phyloP scores from a whole-genome alignment of 2,888 invertebrate species.

The Lysandra coridon region DNA sequence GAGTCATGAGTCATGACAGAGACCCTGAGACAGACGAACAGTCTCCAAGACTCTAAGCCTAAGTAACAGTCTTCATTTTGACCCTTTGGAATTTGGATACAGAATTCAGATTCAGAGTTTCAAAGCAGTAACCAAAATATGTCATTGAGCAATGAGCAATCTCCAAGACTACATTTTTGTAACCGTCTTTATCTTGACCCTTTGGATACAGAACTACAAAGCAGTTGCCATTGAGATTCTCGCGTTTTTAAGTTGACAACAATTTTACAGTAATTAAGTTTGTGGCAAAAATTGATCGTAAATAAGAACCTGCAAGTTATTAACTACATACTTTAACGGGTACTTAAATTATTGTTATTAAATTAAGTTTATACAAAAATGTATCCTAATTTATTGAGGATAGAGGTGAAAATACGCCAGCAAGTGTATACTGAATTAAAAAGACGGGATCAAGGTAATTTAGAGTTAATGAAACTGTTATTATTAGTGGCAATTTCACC shows the following conservation, averaged over 20 bases:
- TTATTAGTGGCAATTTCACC: not conserved
- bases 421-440: conserved; percentile 2
- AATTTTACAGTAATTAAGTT: not conserved
- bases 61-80: no score
- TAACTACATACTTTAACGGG: conserved; percentile 7
- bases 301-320: not conserved
- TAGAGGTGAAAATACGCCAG: not conserved
- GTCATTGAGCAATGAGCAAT: no score
- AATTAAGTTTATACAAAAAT: not conserved
- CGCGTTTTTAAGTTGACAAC: not conserved
- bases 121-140: no score
- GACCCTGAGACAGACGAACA: no score
- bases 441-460: conserved; percentile 21
- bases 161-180: no score
- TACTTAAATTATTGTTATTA: conserved; percentile 12
- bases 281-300: not conserved
- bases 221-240: not conserved
- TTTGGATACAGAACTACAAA: not conserved
- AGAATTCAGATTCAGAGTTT: no score
- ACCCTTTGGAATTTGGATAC: no score
- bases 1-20: no score
- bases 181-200: no score
- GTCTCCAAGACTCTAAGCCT: no score
- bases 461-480: conserved; percentile 24
- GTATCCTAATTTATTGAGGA: not conserved